phyloP scores from a whole-genome alignment of 2,113 vertebrate genomes.

The Lathamus discolor region DNA sequence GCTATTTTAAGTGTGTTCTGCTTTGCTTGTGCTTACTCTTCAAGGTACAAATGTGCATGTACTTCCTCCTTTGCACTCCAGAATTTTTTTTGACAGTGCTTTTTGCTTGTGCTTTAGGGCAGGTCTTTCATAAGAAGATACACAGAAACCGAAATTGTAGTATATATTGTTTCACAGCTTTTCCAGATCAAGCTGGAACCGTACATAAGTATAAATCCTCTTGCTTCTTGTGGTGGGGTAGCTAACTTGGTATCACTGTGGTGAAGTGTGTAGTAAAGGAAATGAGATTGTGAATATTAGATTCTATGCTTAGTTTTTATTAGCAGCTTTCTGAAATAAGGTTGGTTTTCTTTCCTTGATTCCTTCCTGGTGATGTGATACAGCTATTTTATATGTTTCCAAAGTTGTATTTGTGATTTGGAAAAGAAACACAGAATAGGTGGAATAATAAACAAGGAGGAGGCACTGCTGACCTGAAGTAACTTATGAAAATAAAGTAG shows the following conservation, averaged over 20 bases:
- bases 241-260: background rate
- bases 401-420: background rate
- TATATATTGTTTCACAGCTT: background rate
- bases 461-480: background rate
- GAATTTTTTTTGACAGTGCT: background rate
- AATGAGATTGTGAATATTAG: background rate
- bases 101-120: background rate
- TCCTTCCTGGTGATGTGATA: background rate
- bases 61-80: background rate
- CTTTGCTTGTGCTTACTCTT: background rate
- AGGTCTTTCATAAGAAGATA: background rate
- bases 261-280: background rate
- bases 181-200: background rate
- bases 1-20: background rate
- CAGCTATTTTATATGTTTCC: background rate
- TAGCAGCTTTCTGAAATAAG: background rate
- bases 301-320: background rate
- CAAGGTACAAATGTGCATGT: background rate
- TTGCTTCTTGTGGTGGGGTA: background rate
- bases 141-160: background rate
- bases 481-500: background rate
- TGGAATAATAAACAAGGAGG: background rate
- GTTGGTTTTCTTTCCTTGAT: background rate
- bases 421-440: background rate
- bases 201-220: background rate